Conservation (phyloP, 1,140 invertebrate species). For the Catajapyx aquilonaris region DNA sequence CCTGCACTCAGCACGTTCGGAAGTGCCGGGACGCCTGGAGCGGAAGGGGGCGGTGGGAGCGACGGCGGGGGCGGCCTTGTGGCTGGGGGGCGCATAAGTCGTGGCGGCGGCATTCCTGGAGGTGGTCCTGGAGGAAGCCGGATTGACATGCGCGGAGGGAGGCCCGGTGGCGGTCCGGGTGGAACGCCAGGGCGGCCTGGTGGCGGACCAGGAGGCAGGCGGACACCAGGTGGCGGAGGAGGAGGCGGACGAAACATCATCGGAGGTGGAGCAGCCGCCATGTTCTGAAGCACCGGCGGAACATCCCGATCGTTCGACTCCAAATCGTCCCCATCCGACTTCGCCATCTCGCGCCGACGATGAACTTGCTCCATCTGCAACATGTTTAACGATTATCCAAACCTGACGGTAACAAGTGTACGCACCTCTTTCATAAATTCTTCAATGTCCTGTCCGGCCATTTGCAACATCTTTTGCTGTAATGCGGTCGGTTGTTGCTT, state of each 20-base stretch:
- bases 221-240: constrained; percentile 27
- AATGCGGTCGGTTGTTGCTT: constrained; percentile 46
- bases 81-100: constrained; percentile 30
- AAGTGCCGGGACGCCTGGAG: constrained; percentile 17
- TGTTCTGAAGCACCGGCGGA: constrained; percentile 14
- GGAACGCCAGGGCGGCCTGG: constrained; percentile 23
- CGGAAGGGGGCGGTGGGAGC: constrained; percentile 13
- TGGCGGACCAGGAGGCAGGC: constrained; percentile 38
- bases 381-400: too few relatives aligned
- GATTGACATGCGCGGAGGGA: constrained; percentile 26
- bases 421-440: constrained; percentile 62
- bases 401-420: too few relatives aligned
- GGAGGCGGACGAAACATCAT: constrained; percentile 39
- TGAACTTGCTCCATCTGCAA: constrained; percentile 58
- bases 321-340: constrained; percentile 13
- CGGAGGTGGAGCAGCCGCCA: constrained; percentile 15
- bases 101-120: constrained; percentile 33
- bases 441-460: constrained; percentile 76
- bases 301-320: too few relatives aligned
- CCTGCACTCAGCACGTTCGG: constrained; percentile 59
- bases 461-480: constrained; percentile 61
- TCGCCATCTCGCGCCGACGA: constrained; percentile 31
- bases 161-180: constrained; percentile 27
- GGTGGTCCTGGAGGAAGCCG: constrained; percentile 38
- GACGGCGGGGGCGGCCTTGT: constrained; percentile 22